phyloP scores from a whole-genome alignment of 2,888 invertebrate species.

The Panzeria rudis region DNA sequence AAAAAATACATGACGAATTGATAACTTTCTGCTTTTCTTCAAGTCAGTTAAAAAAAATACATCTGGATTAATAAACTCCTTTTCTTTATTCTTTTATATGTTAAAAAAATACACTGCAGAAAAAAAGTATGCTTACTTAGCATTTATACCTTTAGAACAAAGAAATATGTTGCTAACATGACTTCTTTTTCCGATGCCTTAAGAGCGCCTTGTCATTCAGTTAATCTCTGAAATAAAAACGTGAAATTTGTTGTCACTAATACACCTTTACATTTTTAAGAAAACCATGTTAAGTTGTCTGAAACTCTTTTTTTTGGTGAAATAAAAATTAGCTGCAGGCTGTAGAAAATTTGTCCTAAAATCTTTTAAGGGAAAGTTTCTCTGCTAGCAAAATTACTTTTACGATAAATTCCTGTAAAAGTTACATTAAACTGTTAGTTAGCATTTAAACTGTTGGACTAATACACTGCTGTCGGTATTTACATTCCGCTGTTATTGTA shows the following conservation, averaged over 20 bases:
- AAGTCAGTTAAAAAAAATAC: too few species aligned
- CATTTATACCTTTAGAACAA: neutral
- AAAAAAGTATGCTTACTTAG: neutral
- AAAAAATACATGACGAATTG: too few species aligned
- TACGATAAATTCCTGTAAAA: too few species aligned
- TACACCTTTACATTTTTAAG: neutral
- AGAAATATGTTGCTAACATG: neutral
- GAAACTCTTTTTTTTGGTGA: too few species aligned
- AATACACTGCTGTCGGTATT: neutral
- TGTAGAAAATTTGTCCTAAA: constrained; percentile 5
- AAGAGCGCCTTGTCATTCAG: neutral
- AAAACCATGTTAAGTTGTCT: too few species aligned
- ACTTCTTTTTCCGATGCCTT: neutral
- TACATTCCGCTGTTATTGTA: neutral
- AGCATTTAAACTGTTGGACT: neutral
- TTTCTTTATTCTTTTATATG: too few species aligned
- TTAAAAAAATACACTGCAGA: neutral
- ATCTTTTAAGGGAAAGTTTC: neutral
- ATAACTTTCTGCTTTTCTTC: too few species aligned
- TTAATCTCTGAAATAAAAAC: too few species aligned
- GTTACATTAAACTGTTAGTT: neutral
- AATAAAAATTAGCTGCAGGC: neutral
- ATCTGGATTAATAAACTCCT: too few species aligned
- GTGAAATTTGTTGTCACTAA: too few species aligned
- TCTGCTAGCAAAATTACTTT: neutral